phyloP scores from a whole-genome alignment of 2,797 vertebrate genomes.

The Selene dorsalis region DNA sequence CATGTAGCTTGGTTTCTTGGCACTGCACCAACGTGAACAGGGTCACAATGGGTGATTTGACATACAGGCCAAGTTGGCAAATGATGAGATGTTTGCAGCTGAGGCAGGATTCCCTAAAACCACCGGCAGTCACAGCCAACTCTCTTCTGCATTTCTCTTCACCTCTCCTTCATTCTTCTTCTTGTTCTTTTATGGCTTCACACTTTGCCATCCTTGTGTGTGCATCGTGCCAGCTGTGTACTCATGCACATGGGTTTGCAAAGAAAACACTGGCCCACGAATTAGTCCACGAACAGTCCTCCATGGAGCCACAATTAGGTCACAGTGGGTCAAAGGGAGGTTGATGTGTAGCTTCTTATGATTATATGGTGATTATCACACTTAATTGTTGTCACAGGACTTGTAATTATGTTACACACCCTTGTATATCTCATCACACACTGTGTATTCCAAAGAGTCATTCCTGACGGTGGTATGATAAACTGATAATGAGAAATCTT shows the following conservation, averaged over 20 bases:
- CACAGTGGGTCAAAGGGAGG: background rate
- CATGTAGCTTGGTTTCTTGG: background rate
- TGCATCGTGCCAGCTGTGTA: background rate
- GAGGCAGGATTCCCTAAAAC: background rate
- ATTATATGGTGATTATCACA: background rate
- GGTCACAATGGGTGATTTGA: background rate
- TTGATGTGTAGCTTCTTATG: slow-evolving; percentile 10
- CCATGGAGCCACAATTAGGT: background rate
- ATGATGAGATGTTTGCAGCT: slow-evolving; percentile 18
- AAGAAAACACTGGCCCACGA: background rate
- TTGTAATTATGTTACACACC: background rate
- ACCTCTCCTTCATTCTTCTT: background rate
- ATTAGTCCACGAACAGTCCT: background rate
- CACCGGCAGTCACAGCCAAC: background rate
- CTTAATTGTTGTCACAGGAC: background rate
- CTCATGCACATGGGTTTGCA: background rate
- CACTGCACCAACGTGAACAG: background rate
- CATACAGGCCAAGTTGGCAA: slow-evolving; percentile 15
- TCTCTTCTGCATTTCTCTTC: slow-evolving; percentile 6
- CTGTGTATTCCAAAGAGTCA: slow-evolving; percentile 27
- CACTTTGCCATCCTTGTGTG: background rate
- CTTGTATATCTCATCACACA: slow-evolving; percentile 19
- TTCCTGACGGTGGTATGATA: slow-evolving; percentile 53
- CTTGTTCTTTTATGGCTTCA: background rate
- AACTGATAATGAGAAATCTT: slow-evolving; percentile 70